A percentile compares a stretch with the other conserved stretches of the same genome.
Conservation (phyloP, 2,888 invertebrate species). For the Maniola hyperantus region DNA sequence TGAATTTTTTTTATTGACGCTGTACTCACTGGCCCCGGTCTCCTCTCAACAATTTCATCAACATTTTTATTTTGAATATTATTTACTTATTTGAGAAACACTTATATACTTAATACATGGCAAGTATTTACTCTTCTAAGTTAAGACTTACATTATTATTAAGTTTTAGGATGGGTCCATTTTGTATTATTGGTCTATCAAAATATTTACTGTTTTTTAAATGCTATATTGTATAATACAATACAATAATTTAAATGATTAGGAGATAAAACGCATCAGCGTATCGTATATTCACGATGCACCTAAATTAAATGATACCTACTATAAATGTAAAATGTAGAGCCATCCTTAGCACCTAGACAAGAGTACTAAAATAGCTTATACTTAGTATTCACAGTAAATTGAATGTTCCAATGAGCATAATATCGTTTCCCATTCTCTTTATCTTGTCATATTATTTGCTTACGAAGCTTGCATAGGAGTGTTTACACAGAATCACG, state of each 20-base stretch:
- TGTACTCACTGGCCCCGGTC: not conserved
- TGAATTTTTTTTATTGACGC: not conserved
- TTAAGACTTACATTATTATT: no score
- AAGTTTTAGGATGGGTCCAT: no score
- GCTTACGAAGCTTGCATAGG: slow-evolving; percentile 65
- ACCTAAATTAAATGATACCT: not conserved
- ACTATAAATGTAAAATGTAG: not conserved
- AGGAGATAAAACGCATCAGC: no score
- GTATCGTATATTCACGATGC: not conserved
- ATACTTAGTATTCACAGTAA: slow-evolving; percentile 31
- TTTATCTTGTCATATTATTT: slow-evolving; percentile 70
- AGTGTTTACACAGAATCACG: slow-evolving; percentile 44
- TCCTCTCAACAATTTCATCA: not conserved
- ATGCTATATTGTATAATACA: no score
- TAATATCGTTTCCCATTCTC: slow-evolving; percentile 54
- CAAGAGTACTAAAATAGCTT: slow-evolving; percentile 19
- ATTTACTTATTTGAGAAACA: not conserved
- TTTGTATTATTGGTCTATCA: no score
- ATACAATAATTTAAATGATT: no score
- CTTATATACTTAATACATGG: no score
- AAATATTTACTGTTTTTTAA: no score
- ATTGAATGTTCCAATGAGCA: slow-evolving; percentile 39
- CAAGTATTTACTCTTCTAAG: no score
- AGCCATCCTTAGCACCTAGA: slow-evolving; percentile 1
- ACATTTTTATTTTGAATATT: not conserved